Evolutionary conservation across 2,888 invertebrate genomes (phyloP).

Genomic region (Limnephilus lunatus): DNA sequence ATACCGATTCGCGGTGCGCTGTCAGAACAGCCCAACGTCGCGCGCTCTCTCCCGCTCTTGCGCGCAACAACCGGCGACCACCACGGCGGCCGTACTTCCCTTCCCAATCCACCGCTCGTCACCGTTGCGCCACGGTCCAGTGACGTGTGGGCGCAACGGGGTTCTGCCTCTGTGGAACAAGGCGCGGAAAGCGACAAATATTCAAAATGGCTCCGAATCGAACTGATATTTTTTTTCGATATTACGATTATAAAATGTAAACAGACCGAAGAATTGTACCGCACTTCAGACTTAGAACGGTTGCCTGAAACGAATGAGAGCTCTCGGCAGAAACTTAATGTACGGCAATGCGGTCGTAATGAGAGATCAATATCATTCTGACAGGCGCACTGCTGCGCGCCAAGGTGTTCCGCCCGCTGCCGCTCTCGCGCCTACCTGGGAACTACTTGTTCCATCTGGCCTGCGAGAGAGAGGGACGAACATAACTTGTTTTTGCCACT

Average conservation of each 20-base stretch:
- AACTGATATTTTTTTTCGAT: slow-evolving; percentile 38
- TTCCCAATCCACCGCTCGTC: slow-evolving; percentile 61
- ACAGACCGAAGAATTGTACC: slow-evolving; percentile 30
- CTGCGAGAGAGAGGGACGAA: slow-evolving; percentile 54
- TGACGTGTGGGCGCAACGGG: slow-evolving; percentile 61
- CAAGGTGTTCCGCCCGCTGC: slow-evolving; percentile 59
- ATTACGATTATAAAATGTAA: slow-evolving; percentile 38
- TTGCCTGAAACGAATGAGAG: slow-evolving; percentile 62
- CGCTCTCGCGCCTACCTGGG: slow-evolving; percentile 52
- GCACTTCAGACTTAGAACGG: slow-evolving; percentile 59
- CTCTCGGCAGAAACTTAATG: slow-evolving; percentile 71
- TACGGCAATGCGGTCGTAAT: slow-evolving; percentile 78
- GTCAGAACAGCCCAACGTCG: slow-evolving; percentile 54
- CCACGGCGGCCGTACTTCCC: slow-evolving; percentile 50
- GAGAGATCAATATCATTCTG: slow-evolving; percentile 73
- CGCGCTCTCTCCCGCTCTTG: slow-evolving; percentile 52
- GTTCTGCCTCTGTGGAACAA: slow-evolving; percentile 51
- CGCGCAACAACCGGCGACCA: slow-evolving; percentile 35
- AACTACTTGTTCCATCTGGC: slow-evolving; percentile 43
- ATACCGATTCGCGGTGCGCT: slow-evolving; percentile 56
- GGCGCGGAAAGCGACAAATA: slow-evolving; percentile 58
- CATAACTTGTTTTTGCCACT: slow-evolving; percentile 27
- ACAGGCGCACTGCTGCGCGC: slow-evolving; percentile 60
- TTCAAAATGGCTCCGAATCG: slow-evolving; percentile 55
- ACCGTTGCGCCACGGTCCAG: slow-evolving; percentile 62